Evolutionary conservation across 2,113 vertebrate genomes (phyloP).

Genomic region (Nannospalax galili): DNA sequence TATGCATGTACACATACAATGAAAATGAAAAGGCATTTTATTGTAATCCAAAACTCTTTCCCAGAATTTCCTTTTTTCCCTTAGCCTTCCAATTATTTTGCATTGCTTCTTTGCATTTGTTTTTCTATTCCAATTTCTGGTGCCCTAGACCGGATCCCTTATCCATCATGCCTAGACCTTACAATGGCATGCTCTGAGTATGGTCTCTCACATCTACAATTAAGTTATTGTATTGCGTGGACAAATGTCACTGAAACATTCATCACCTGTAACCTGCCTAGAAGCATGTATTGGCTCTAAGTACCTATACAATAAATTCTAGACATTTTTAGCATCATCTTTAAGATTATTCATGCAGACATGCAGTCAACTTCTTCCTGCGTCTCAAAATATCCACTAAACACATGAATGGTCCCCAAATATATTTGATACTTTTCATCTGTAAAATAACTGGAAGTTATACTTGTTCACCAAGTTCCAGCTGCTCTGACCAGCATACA

Average conservation of each 20-base stretch:
- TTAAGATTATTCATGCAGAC: neutral
- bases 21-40: neutral
- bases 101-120: neutral
- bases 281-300: neutral
- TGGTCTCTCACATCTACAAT: neutral
- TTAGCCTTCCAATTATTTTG: slow-evolving; percentile 2
- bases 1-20: neutral
- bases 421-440: neutral
- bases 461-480: neutral
- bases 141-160: neutral
- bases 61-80: neutral
- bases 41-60: neutral
- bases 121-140: neutral
- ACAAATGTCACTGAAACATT: neutral
- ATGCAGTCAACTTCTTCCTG: neutral
- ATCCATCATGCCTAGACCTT: neutral
- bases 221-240: neutral
- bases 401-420: neutral
- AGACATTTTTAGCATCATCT: neutral
- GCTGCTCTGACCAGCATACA: fast-evolving
- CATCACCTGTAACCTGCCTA: neutral
- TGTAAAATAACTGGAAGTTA: neutral
- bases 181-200: neutral
- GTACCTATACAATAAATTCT: neutral
- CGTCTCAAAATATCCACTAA: neutral